Evolutionary conservation across 2,888 invertebrate genomes (phyloP), one percentile per base, ranked within the genome.

Genomic region (Xylocampa areola): DNA sequence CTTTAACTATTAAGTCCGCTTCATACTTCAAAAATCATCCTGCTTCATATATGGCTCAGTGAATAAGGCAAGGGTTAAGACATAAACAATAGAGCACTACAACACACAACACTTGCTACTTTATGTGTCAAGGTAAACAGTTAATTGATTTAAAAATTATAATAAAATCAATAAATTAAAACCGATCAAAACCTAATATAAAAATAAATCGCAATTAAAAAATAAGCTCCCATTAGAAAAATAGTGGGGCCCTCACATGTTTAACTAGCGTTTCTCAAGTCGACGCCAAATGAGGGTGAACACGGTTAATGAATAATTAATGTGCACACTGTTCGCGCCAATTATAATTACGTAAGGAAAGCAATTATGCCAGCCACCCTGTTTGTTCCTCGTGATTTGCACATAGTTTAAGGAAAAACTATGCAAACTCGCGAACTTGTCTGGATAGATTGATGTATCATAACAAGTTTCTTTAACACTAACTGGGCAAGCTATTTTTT

Each of bases 261-360:
- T 85, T 86, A 91, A 88, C 89, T 84, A 87, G 87, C 88, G 87
- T 85, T 86, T 86, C 90, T 91, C 87, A 89, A 90, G 90, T 85
- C 86, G 80, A 67, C 77, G 77, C 72, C 83, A 89, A 90, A 90
- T 90, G 90, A 87, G 90, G 88, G 85, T 82, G 84, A 80, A 76
- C 77, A 75, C 69, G 75, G 74, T 76, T 92, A 91, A 92, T 92
- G 92, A 92, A 92, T 92, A 91, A 92, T 92, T 92, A 92, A 92
- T 92, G 89, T 81, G 77, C 87, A 84, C 86, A 88, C 81, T 85
- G 86, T 88, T 84, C 86, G 75, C 90, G 90, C 90, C 91, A 92
- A 92, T 93, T 91, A 92, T 90, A 88, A 91, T 88, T 81, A 86
- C 82, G 86, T 89, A 90, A 92, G 92, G 85, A 87, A 89, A 90